Conservation (phyloP, 2,888 invertebrate genomes). For the Stenoptilia bipunctidactyla region DNA sequence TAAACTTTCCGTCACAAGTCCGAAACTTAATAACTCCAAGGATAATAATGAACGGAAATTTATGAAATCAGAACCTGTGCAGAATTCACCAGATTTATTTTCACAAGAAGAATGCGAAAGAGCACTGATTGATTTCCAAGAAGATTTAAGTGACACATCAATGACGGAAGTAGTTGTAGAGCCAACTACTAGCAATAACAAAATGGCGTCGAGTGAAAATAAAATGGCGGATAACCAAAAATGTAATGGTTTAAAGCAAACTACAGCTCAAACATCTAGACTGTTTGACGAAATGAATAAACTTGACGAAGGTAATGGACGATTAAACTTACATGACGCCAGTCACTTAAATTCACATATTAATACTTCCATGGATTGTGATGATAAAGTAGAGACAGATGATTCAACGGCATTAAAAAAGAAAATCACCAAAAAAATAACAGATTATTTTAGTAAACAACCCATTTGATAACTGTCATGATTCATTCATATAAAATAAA, state of each 20-base stretch:
- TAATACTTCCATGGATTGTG: slow-evolving; percentile 18
- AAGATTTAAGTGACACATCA: background rate
- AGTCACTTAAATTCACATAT: slow-evolving; percentile 18
- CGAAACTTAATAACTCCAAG: too few relatives aligned
- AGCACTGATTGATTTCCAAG: slow-evolving; percentile 18
- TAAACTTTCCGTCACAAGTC: too few relatives aligned
- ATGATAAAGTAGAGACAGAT: slow-evolving; percentile 18
- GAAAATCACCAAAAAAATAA: slow-evolving; percentile 45
- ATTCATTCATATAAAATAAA: background rate
- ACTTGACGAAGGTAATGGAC: slow-evolving; percentile 31
- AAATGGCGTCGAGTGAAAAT: background rate
- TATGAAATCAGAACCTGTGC: slow-evolving; percentile 1
- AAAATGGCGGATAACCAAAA: background rate
- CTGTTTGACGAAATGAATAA: slow-evolving; percentile 38
- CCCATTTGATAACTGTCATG: background rate
- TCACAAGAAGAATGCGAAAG: slow-evolving; percentile 30
- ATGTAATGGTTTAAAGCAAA: background rate
- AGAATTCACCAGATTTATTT: slow-evolving; percentile 40
- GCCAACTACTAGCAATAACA: background rate
- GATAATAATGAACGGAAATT: too few relatives aligned
- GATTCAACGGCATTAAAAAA: slow-evolving; percentile 35
- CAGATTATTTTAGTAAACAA: slow-evolving; percentile 40
- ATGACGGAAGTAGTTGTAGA: background rate
- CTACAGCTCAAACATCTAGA: slow-evolving; percentile 14
- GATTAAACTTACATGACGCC: slow-evolving; percentile 27